Percentiles rank a stretch among this genome's conserved stretches.
Evolutionary conservation across 2,113 vertebrate genomes (phyloP).

Genomic region (Ophthalmotilapia sp.): DNA sequence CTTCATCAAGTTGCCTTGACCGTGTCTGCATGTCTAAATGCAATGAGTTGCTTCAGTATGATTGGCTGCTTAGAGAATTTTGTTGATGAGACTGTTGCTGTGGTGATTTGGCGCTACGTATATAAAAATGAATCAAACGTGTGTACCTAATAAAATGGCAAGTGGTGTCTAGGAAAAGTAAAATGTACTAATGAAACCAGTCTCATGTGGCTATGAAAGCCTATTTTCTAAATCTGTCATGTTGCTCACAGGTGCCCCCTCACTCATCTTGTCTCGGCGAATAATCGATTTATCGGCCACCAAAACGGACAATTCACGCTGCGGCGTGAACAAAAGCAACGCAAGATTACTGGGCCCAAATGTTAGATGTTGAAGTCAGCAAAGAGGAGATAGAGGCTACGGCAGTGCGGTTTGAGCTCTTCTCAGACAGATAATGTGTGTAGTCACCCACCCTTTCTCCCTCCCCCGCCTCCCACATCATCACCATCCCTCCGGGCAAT

Average conservation of each 20-base stretch:
- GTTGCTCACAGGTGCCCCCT: background rate
- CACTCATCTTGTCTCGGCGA: background rate
- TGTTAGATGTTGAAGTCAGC: slow-evolving; percentile 26
- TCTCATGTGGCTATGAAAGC: background rate
- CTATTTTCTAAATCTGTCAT: background rate
- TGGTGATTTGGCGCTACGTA: background rate
- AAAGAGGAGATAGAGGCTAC: slow-evolving; percentile 13
- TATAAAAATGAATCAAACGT: background rate
- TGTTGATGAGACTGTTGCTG: background rate
- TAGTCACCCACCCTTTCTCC: slow-evolving; percentile 3
- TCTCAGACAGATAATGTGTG: slow-evolving; percentile 61
- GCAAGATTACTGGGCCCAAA: background rate
- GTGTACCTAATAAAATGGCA: background rate
- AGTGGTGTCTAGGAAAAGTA: background rate
- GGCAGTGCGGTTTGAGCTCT: slow-evolving; percentile 24
- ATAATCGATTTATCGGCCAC: background rate
- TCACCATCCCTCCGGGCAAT: slow-evolving; percentile 58
- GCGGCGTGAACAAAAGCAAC: background rate
- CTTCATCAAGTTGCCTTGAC: background rate
- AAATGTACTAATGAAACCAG: background rate
- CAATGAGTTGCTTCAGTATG: background rate
- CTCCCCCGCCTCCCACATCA: slow-evolving; percentile 35
- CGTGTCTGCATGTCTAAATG: background rate
- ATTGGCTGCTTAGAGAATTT: background rate
- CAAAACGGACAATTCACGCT: background rate